Base-by-base conservation (phyloP, 2,888 invertebrate genomes). In the Nymphalis c-album region DNA sequence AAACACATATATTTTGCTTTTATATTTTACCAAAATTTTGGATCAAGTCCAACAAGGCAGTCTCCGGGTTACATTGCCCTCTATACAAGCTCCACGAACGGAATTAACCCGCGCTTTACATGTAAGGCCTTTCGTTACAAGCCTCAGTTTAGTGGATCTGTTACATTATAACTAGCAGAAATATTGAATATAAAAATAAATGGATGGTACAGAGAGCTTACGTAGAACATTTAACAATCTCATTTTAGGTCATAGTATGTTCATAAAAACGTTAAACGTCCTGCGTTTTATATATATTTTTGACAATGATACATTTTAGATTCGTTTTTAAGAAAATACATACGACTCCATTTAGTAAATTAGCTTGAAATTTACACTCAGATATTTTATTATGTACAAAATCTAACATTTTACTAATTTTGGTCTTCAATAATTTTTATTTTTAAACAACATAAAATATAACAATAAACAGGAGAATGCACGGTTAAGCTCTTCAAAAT, bases 1-100 rank as follows among this genome's bases (percentile, higher is more conserved):
- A 91, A 91, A 91, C 91, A 91, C 91, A 90, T 91, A 91, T 91
- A 91, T 89, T 90, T 89, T 86, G 86, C 87, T 88, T 91, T 87
- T 85, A 85, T 88, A 85, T 83, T 85, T 85, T 88, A 89, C 87
- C 88, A 87, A 90, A 87, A 85, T 82, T 80, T 85, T 85, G 88
- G 88, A 89, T 79, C 86, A 75, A 75, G 85, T 88, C 89, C 90
- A 86, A 85, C 85, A 87, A 88, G 87, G 87, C 90, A 87, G 85
- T 85, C 84, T 81, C 85, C 83, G 83, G 85, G 80, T 80, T 78
- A 80, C 79, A 78, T 80, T 72, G 80, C 79, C 78, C 75, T 77
- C 79, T 78, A 81, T 74, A 82, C 84, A 86, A 86, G 87, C 85
- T 83, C 84, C 73, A 77, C 81, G 81, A 78, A 79, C 80, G 83